Evolutionary conservation across 1,140 invertebrate species (phyloP).

Genomic region (Trissolcus basalis): DNA sequence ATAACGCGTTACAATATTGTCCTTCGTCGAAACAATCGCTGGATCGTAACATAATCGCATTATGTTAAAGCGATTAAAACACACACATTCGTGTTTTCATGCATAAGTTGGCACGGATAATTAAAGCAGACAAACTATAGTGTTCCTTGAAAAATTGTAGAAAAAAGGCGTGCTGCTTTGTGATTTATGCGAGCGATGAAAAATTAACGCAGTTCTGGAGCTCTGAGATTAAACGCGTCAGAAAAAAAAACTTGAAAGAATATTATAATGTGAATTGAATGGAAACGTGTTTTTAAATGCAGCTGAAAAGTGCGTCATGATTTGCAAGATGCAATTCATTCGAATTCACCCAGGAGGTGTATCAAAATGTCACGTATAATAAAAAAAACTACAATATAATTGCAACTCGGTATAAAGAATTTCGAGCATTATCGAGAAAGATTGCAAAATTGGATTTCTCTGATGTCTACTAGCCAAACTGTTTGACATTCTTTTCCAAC

Average conservation of each 20-base stretch:
- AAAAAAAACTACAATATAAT: constrained; percentile 30
- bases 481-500: constrained; percentile 51
- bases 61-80: constrained; percentile 34
- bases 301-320: not conserved
- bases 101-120: constrained; percentile 10
- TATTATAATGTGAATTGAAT: constrained; percentile 6
- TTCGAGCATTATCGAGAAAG: constrained; percentile 44
- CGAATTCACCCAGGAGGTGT: constrained; percentile 7
- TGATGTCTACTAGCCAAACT: constrained; percentile 55
- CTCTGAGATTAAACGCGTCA: too few species aligned
- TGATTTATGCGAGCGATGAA: too few species aligned
- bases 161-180: too few species aligned
- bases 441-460: constrained; percentile 53
- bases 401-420: constrained; percentile 33
- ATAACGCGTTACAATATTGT: constrained; percentile 21
- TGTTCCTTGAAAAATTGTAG: too few species aligned
- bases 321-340: constrained; percentile 1
- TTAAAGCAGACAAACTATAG: constrained; percentile 2
- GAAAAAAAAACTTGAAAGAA: too few species aligned
- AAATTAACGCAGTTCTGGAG: too few species aligned
- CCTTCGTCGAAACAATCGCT: constrained; percentile 18
- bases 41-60: constrained; percentile 33
- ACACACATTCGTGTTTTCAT: constrained; percentile 12
- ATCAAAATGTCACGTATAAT: constrained; percentile 27
- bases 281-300: constrained; percentile 1